Evolutionary conservation across 2,113 vertebrate genomes (phyloP), one percentile per base, ranked within the genome.

Genomic region (Paracanthobrama guichenoti): DNA sequence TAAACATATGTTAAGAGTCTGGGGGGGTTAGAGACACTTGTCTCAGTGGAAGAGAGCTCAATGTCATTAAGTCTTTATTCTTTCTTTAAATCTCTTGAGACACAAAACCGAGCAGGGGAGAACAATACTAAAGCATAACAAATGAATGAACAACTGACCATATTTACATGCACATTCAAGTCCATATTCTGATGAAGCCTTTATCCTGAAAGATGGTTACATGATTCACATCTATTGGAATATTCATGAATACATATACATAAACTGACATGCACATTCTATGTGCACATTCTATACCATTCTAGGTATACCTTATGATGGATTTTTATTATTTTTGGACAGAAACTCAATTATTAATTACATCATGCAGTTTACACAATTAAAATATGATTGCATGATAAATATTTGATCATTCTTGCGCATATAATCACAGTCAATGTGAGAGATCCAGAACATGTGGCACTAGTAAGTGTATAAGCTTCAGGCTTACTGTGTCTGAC

Each of bases 21-120:
- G 10, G 24, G 39, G 69, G n/a, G 24, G n/a, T 74, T 26, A 53
- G 28, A 81, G 85, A 80, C 86, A 31, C 28, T 46, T 69, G 12
- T 24, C 85, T 42, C 85, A 69, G 44, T 67, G 39, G 59, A 59
- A 83, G 84, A 87, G 80, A 74, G 75, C 79, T 85, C 84, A 85
- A 62, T 86, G 81, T 86, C 80, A 84, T 86, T 87, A 89, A 83
- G 81, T 73, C 80, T 74, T 87, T 82, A 84, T 72, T 87, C 85
- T 89, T 89, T 84, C 57, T 84, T 84, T 55, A 84, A 87, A 79
- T 82, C 85, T 39, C 42, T 3, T 3, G 66, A 79, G 88, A 84
- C 50, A 59, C 28, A 84, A 81, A 72, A 66, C 39, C 28, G 13
- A 22, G 46, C 44, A 79, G 12, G 31, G 26, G 73, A 71, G 44